These are phyloP conservation scores for Saturnia pavonia DNA, from an alignment of 2,888 invertebrate genomes.

Conservation along the genomic window DNA sequence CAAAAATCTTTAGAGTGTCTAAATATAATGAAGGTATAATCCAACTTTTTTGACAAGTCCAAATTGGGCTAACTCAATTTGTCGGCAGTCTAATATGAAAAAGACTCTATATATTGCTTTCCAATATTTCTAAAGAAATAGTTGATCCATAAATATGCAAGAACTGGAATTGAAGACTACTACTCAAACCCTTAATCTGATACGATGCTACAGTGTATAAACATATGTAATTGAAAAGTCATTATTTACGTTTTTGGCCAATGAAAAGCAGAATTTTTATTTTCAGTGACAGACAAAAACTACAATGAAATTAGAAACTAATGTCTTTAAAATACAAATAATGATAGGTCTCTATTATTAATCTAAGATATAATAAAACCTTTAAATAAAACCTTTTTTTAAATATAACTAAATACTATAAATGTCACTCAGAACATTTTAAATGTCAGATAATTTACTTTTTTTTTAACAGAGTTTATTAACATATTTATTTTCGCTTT, in stretches of 20 bases:
- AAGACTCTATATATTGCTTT: neutral
- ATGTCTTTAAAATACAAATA: neutral
- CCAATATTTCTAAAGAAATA: neutral
- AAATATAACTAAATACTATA: neutral
- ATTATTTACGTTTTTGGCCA: neutral
- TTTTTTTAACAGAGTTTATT: neutral
- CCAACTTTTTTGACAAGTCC: neutral
- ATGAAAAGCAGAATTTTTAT: neutral
- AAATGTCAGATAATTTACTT: slow-evolving; percentile 4
- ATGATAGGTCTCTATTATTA: too few relatives aligned
- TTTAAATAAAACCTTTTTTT: neutral
- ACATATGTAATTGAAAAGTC: neutral
- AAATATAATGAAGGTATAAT: neutral
- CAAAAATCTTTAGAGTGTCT: neutral
- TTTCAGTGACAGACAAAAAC: neutral
- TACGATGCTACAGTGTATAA: neutral
- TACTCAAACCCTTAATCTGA: neutral
- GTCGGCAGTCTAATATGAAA: neutral
- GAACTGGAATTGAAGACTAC: neutral
- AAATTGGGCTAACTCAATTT: neutral
- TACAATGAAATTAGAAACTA: neutral
- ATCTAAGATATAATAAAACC: too few relatives aligned
- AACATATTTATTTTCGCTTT: neutral
- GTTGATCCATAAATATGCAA: neutral
- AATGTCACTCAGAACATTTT: neutral